These are phyloP conservation scores for Lepus europaeus DNA, from an alignment of 2,113 vertebrate species.

Conservation along the genomic window DNA sequence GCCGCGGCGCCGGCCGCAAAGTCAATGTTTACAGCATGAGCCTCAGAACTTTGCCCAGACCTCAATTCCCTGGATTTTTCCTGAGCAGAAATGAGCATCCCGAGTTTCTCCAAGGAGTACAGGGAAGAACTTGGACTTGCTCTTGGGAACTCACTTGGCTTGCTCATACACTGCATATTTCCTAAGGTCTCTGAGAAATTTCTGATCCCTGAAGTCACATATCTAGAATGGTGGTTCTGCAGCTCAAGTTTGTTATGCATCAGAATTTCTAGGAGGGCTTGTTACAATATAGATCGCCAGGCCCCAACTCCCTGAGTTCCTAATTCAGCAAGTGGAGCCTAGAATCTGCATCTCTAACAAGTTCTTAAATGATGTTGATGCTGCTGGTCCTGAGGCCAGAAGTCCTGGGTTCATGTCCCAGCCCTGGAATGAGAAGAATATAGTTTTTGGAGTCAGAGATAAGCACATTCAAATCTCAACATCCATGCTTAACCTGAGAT, in stretches of 20 bases:
- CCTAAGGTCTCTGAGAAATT: background rate
- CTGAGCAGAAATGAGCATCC: background rate
- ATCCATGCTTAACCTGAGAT: background rate
- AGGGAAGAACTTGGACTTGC: background rate
- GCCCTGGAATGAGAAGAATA: background rate
- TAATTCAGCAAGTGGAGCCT: background rate
- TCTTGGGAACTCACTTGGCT: background rate
- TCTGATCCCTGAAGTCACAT: conserved; percentile 3
- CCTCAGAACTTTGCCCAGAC: conserved; percentile 20
- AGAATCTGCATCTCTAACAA: background rate
- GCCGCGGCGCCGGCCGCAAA: too few species aligned
- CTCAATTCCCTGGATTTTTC: background rate
- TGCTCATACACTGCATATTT: background rate
- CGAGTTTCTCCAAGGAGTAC: background rate
- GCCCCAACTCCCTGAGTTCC: background rate
- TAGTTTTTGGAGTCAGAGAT: background rate
- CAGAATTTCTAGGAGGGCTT: background rate
- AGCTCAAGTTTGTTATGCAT: background rate
- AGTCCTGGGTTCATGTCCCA: background rate
- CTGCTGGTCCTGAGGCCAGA: background rate
- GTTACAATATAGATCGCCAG: background rate
- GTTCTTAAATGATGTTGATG: background rate
- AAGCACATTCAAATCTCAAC: background rate
- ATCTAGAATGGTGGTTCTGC: background rate
- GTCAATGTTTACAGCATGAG: conserved; percentile 23